phyloP scores from a whole-genome alignment of 2,113 vertebrate species.

The Struthio camelus region DNA sequence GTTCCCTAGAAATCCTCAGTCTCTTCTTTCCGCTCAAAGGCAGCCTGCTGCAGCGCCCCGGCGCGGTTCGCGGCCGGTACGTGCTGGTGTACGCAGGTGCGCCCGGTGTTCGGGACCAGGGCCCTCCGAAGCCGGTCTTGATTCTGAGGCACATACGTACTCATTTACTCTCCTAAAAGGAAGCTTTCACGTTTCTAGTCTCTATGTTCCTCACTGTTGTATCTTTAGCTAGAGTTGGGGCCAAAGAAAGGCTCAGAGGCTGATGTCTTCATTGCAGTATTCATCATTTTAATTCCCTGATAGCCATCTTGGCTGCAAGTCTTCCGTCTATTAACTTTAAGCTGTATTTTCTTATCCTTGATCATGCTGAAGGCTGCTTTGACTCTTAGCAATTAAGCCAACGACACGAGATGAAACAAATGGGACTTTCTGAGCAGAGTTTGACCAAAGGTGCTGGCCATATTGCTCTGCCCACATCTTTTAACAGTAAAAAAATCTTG shows the following conservation, averaged over 20 bases:
- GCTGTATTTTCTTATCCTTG: not conserved
- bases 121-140: not conserved
- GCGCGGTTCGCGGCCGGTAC: no score
- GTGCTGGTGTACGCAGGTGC: no score
- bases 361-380: not conserved
- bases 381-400: not conserved
- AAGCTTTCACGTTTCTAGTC: not conserved
- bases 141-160: not conserved
- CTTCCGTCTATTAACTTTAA: not conserved
- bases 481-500: not conserved
- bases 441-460: not conserved
- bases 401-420: not conserved
- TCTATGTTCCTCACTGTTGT: not conserved
- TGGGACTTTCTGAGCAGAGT: not conserved
- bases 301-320: not conserved
- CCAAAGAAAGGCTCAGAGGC: not conserved
- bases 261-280: not conserved
- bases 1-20: not conserved
- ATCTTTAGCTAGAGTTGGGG: not conserved
- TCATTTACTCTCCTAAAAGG: not conserved
- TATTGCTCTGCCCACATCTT: not conserved
- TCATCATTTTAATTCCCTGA: not conserved
- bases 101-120: not conserved
- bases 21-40: no score
- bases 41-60: fast-evolving